A percentile compares a stretch with the other conserved stretches of the same genome.
Evolutionary conservation across 2,888 invertebrate genomes (phyloP).

Genomic region (Lepidocyrtoides sp.): DNA sequence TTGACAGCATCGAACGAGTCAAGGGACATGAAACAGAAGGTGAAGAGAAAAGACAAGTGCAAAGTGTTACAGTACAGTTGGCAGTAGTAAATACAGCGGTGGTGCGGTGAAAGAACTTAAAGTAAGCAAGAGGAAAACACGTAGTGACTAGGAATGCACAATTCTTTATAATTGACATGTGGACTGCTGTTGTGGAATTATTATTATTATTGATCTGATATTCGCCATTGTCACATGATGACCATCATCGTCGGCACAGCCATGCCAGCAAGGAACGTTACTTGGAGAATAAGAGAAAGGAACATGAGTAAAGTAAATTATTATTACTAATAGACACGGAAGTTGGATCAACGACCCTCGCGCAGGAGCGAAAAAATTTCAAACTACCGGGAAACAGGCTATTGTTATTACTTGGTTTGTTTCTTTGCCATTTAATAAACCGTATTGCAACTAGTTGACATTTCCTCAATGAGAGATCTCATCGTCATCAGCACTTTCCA

Average conservation of each 20-base stretch:
- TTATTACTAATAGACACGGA: neutral
- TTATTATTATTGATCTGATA: constrained; percentile 30
- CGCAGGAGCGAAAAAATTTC: neutral
- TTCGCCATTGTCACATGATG: constrained; percentile 37
- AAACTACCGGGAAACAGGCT: neutral
- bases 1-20: neutral
- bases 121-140: neutral
- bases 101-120: neutral
- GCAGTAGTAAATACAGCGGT: too few relatives aligned
- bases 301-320: neutral
- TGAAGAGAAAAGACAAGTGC: neutral
- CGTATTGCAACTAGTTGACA: constrained; percentile 54
- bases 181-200: constrained; percentile 1
- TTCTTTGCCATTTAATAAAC: constrained; percentile 22
- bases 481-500: constrained; percentile 54
- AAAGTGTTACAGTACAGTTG: neutral
- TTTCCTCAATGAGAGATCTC: constrained; percentile 76
- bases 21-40: neutral
- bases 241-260: neutral
- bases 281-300: neutral
- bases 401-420: neutral
- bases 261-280: neutral
- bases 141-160: neutral
- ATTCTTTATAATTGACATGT: constrained; percentile 9
- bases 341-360: neutral